A percentile compares a stretch with the other conserved stretches of the same genome.
These are phyloP conservation scores for Ambastaia sidthimunki DNA, from an alignment of 2,797 vertebrate genomes.

Conservation along the genomic window DNA sequence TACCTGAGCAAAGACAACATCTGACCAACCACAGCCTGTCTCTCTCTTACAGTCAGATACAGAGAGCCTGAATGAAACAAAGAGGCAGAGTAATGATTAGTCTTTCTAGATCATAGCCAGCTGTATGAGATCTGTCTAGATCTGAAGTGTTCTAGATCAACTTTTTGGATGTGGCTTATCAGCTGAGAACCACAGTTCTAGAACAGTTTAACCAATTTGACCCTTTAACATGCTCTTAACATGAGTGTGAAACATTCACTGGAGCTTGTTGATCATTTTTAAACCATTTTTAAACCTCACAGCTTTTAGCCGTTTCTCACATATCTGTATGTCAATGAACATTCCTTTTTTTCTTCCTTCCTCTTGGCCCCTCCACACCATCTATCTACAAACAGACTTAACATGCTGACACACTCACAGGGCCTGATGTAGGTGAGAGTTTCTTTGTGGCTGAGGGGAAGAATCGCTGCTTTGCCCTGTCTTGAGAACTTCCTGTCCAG, in stretches of 20 bases:
- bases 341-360: not conserved
- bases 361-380: conserved; percentile 9
- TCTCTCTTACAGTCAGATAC: conserved; percentile 74
- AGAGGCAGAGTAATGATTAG: too few species aligned
- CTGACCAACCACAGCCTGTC: conserved; percentile 58
- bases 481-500: conserved; percentile 71
- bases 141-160: not conserved
- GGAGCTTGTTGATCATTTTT: too few species aligned
- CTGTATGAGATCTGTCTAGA: too few species aligned
- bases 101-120: too few species aligned
- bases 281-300: too few species aligned
- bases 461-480: conserved; percentile 72
- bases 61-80: conserved; percentile 69
- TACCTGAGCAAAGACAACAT: conserved; percentile 70
- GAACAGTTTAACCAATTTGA: not conserved
- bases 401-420: conserved; percentile 66
- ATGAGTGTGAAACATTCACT: conserved; percentile 3
- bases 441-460: conserved; percentile 81
- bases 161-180: not conserved
- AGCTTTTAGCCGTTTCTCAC: too few species aligned
- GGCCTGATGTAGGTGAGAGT: conserved; percentile 78
- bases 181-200: not conserved
- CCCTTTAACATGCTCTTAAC: not conserved
- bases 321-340: not conserved
- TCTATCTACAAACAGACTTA: conserved; percentile 6